Base-by-base conservation (phyloP, 1,140 invertebrate species). In the Neodiprion pinetum region DNA sequence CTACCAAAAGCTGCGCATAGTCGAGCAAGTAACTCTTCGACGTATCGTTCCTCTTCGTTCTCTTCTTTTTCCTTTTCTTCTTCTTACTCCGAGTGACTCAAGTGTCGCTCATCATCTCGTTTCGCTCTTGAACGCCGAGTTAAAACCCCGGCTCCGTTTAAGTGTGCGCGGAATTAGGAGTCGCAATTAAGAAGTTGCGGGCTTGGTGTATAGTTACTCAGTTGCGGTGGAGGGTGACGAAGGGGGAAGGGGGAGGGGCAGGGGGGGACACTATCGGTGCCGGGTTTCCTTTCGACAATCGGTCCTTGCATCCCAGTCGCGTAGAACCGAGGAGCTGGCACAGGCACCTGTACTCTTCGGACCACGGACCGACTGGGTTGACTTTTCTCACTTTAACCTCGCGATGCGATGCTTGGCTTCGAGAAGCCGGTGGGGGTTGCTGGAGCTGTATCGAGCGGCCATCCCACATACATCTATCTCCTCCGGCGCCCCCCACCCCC, bases 381-480 rank as follows among this genome's bases (percentile, higher is more conserved):
- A 88, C 87, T 88, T 88, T 88, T 88, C 86, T 88, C 87, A 86
- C 87, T 87, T 86, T 87, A 88, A 88, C 85, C 84, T 87, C 85
- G 82, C 86, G 86, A 87, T 88, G 85, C 86, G 87, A 87, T 87
- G 87, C 85, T 87, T 88, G 84, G 86, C 85, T 88, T 88, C 80
- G 82, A 82, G 82, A 79, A 77, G 75, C 81, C 82, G 76, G 82
- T 77, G 81, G 82, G 84, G 84, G 84, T 84, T 87, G 87, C 87
- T 88, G 88, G 87, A 83, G 87, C 87, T 88, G 87, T 88, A 88
- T 88, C 88, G 86, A 89, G 87, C 87, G 87, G 86, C 86, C 87
- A 86, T 88, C 86, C 86, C 86, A 88, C 85, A 88, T 88, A 88
- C 86, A 88, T 88, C 86, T 88, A 88, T 87, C 85, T 87, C 85